Base-by-base conservation (phyloP, 2,797 vertebrate genomes). In the Amphiprion clarkii region DNA sequence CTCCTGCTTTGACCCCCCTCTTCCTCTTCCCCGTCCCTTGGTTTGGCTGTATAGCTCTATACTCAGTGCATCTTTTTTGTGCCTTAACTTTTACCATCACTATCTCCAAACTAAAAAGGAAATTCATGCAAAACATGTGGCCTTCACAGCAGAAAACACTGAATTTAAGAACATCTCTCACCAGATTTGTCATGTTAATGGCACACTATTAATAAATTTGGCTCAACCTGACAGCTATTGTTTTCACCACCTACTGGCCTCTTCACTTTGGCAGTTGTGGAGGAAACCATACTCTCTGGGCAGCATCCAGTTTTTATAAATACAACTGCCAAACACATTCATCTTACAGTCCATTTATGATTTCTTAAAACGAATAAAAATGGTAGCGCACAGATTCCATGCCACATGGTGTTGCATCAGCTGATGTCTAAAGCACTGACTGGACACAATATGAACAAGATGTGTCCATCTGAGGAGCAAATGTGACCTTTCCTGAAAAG, bases 281-380 rank as follows among this genome's bases (percentile, higher is more conserved):
- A 71, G 25, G 55, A 77, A 77, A 71, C 14, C 6, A 11, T 42
- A 23, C 33, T 61, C 72, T 74, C 16, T 83, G 52, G 53, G 29
- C 54, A 63, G 17, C 31, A 33, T 48, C 31, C 66, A 67, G 0
- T 19, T 42, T 42, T 29, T 63, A 11, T 6, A 69, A 39, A 62
- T 29, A 6, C 0, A 14, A 52, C 1, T 51, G 23, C 49, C 29
- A 68, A 42, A 68, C 5, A 5, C 2, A 11, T 74, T 56, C 11
- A 69, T 51, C 9, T 57, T 39, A 8, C 31, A 6, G 31, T 31
- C 31, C 31, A 31, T 5, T 7, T 42, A 8, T 19, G 12, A 62
- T 51, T 36, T 36, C 6, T 29, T 49, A 48, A 11, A 69, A 56
- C 7, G 36, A 61, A 8, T 48, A 19, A 27, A 72, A 6, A n/a